Percentiles rank a stretch among this genome's conserved stretches.
These are phyloP conservation scores for Caenorhabditis parvicauda DNA, from an alignment of 2,888 invertebrate species.

Conservation along the genomic window DNA sequence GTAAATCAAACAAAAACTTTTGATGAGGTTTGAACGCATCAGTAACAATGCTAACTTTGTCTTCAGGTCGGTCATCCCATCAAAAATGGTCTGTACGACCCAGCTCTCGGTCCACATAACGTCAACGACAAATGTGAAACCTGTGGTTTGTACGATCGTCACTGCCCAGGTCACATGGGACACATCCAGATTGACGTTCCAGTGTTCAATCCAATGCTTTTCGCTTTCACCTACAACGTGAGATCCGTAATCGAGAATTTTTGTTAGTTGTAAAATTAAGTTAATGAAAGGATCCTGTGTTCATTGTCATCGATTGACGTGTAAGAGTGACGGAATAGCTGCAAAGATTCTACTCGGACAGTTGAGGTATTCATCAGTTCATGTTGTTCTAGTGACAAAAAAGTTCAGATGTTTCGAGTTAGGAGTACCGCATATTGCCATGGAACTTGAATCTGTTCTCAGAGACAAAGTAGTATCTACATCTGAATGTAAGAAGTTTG, in stretches of 20 bases:
- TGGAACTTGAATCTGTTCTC: conserved; percentile 65
- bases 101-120: conserved; percentile 72
- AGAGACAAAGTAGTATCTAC: conserved; percentile 25
- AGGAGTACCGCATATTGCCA: conserved; percentile 75
- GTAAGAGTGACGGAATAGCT: conserved; percentile 30
- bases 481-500: too few species aligned
- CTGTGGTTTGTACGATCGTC: conserved; percentile 44
- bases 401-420: conserved; percentile 62
- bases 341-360: conserved; percentile 72
- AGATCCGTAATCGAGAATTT: conserved; percentile 14
- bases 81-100: conserved; percentile 84
- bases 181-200: conserved; percentile 86
- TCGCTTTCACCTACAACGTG: conserved; percentile 74
- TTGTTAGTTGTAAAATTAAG: conserved; percentile 42
- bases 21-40: conserved; percentile 49
- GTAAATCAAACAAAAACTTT: conserved; percentile 58
- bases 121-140: conserved; percentile 46
- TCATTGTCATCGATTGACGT: conserved; percentile 64
- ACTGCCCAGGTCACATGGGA: conserved; percentile 77
- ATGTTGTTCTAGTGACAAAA: too few species aligned
- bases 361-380: conserved; percentile 64
- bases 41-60: neutral
- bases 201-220: conserved; percentile 86
- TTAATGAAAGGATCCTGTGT: conserved; percentile 66
- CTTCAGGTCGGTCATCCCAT: conserved; percentile 56